Base-by-base conservation (phyloP, 30 jellyfish, hydroid and myxozoan genomes). In the Nemopilema nomurai region DNA sequence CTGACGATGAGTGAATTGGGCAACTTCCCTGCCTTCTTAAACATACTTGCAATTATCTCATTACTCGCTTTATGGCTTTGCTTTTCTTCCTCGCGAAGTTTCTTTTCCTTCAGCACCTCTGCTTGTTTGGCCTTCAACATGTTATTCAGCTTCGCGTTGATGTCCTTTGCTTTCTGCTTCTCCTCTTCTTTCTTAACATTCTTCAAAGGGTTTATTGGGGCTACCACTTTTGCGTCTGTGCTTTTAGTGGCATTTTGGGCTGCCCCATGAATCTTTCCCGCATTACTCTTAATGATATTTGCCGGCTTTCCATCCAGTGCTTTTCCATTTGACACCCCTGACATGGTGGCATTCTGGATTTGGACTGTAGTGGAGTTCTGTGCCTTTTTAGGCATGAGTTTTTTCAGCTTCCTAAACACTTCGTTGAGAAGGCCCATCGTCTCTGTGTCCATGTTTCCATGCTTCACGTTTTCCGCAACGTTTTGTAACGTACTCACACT, bases 361-460 rank as follows among this genome's bases (percentile, higher is more conserved):
- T 63, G 49, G 4, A 27, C 77, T 7, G 18, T 16, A 16, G 93
- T 84, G 28, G 66, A 28, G 26, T 84, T 84, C 1, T 64, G 77
- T 20, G 28, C 21, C n/a, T 65, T 28, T 26, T 74, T 84, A 33
- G 93, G 93, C 87, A 84, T 21, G 33, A 84, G 51, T 30, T 74
- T 84, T 51, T 69, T 84, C 68, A 84, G 78, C 29, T 84, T 84
- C 50, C 63, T 84, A 49, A 84, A 84, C n/a, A 84, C 93, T 65
- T 84, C 93, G 51, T 84, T 84, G 26, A 84, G 49, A 7, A 84
- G 81, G 51, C 93, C 93, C 20, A 84, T 74, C 31, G 93, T 84
- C 41, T 74, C 84, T 32, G 82, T 84, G 70, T 84, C 93, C 93
- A 84, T 84, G 33, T 49, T 74, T 9, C 67, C 87, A 31, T 84